Evolutionary conservation across 30 jellyfish, hydroid and myxozoan species (phyloP), one percentile per base, ranked within the genome.

Genomic region (Sanderia malayensis): DNA sequence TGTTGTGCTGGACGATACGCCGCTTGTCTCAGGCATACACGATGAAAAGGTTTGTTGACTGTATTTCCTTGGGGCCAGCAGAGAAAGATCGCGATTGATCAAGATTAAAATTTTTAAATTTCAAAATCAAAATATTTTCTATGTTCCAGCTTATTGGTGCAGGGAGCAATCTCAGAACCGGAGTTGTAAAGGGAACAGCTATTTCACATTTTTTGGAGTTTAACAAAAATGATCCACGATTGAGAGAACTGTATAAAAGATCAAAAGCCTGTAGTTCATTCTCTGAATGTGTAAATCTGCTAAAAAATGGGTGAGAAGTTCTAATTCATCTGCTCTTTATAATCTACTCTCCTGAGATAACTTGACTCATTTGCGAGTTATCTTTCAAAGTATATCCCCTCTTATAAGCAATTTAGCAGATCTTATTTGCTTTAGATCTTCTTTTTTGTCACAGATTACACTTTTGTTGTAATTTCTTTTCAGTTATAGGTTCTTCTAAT

Each of bases 21-120:
- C 81, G 0, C 65, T 53, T 33, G 57, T 66, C 20, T 19, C 58
- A 30, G 82, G 82, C 2, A 23, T 78, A 18, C 21, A 19, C 13
- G 89, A 78, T 34, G 75, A 70, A 31, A 78, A 78, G 81, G 89
- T 78, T 37, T 6, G 52, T 37, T n/a, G n/a, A n/a, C n/a, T n/a
- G n/a, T n/a, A n/a, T n/a, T n/a, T n/a, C n/a, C n/a, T n/a, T n/a
- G n/a, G n/a, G n/a, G n/a, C n/a, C n/a, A n/a, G n/a, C n/a, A n/a
- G n/a, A n/a, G n/a, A n/a, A n/a, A n/a, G n/a, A n/a, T n/a, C n/a
- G n/a, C n/a, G n/a, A n/a, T n/a, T n/a, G n/a, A n/a, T n/a, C n/a
- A n/a, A n/a, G n/a, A n/a, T n/a, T n/a, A n/a, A n/a, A n/a, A n/a
- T n/a, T n/a, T n/a, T n/a, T n/a, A n/a, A n/a, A n/a, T n/a, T n/a